A percentile compares a stretch with the other conserved stretches of the same genome.
These are phyloP conservation scores for Thysanoteuthis rhombus DNA, from an alignment of 2,888 invertebrate species.

Conservation along the genomic window DNA sequence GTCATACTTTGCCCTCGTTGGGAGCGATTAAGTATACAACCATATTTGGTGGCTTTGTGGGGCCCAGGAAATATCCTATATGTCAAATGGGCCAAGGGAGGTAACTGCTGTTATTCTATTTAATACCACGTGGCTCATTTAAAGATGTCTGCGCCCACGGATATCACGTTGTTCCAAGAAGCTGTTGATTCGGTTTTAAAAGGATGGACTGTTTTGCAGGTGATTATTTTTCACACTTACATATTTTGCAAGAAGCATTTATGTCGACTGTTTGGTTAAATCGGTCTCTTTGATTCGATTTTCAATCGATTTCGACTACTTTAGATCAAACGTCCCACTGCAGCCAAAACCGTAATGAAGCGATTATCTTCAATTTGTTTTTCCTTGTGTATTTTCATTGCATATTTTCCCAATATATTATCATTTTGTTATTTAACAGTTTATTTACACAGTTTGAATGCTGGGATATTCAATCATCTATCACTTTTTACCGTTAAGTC, in stretches of 20 bases:
- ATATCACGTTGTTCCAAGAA: slow-evolving; percentile 47
- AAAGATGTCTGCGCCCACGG: slow-evolving; percentile 48
- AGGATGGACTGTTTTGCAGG: slow-evolving; percentile 60
- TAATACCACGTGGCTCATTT: not conserved
- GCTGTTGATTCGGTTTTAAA: slow-evolving; percentile 52
- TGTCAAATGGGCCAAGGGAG: not conserved
- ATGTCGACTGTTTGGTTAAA: not conserved
- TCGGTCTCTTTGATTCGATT: not conserved
- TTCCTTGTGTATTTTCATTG: no score
- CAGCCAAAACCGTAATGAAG: no score
- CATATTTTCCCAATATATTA: no score
- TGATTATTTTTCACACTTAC: slow-evolving; percentile 34
- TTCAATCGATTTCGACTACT: not conserved
- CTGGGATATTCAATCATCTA: no score
- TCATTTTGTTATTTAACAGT: no score
- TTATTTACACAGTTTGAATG: no score
- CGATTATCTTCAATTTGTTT: not conserved
- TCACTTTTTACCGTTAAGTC: no score
- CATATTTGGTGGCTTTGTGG: no score
- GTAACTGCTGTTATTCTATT: not conserved
- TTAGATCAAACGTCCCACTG: no score
- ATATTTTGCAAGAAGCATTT: not conserved
- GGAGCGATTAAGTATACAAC: no score
- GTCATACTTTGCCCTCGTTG: no score
- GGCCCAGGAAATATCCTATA: no score